Percentiles rank a stretch among this genome's conserved stretches.
Conservation (phyloP, 2,797 vertebrate species). For the Poecilia gillii region DNA sequence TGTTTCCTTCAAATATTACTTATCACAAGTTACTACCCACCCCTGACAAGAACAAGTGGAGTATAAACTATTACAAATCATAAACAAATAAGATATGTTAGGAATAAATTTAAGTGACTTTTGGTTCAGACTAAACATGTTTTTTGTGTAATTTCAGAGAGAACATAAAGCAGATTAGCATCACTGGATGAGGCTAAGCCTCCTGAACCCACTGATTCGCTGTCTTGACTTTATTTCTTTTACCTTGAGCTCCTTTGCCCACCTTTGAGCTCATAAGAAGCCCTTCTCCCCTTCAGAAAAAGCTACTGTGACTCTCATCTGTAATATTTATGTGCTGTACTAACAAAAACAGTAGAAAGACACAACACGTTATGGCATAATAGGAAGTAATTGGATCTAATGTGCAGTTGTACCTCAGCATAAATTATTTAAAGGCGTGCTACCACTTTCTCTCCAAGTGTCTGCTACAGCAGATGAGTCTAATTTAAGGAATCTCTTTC, state of each 20-base stretch:
- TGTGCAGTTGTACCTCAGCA: conserved; percentile 60
- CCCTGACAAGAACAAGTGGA: background rate
- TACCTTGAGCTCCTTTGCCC: conserved; percentile 26
- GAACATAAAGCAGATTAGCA: conserved; percentile 32
- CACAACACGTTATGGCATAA: conserved; percentile 64
- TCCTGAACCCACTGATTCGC: background rate
- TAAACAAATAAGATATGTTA: background rate
- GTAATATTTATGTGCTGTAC: conserved; percentile 64
- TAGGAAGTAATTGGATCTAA: conserved; percentile 72
- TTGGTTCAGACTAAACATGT: conserved; percentile 35
- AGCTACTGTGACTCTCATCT: conserved; percentile 56
- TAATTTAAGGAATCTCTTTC: conserved; percentile 2
- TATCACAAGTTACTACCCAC: too few species aligned
- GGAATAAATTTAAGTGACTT: conserved; percentile 15
- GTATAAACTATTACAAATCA: background rate
- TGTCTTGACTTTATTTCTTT: background rate
- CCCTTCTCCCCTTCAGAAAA: conserved; percentile 45
- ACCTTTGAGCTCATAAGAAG: conserved; percentile 41
- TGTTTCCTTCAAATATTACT: too few species aligned
- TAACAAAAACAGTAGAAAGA: conserved; percentile 66
- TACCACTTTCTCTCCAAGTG: conserved; percentile 46
- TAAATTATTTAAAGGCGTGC: conserved; percentile 64
- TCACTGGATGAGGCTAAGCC: conserved; percentile 17
- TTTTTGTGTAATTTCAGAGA: conserved; percentile 35
- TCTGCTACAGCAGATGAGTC: conserved; percentile 29